phyloP scores from a whole-genome alignment of 2,888 invertebrate species.

The Acronicta alni region DNA sequence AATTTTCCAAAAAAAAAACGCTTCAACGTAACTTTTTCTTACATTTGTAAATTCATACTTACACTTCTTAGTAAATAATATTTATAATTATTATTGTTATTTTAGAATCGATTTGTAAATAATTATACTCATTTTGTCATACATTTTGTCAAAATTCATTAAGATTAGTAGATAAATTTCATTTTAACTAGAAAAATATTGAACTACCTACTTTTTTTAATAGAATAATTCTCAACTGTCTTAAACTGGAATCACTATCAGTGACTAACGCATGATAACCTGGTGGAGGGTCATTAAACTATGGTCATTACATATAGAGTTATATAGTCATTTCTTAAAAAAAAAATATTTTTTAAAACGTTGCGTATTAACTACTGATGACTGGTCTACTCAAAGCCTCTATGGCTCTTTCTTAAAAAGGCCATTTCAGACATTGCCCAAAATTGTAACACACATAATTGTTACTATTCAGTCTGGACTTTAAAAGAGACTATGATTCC shows the following conservation, averaged over 20 bases:
- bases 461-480: too few species aligned
- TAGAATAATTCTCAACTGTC: conserved; percentile 17
- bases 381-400: too few species aligned
- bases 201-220: background rate
- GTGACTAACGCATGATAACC: conserved; percentile 57
- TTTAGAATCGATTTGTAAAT: background rate
- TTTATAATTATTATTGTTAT: too few species aligned
- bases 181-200: background rate
- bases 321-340: too few species aligned
- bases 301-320: conserved; percentile 42
- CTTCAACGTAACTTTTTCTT: conserved; percentile 2
- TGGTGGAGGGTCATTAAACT: conserved; percentile 53
- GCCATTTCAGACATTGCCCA: too few species aligned
- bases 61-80: background rate
- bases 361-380: too few species aligned
- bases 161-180: conserved; percentile 4
- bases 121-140: too few species aligned
- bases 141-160: conserved; percentile 21
- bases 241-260: conserved; percentile 32
- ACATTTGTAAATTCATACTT: conserved; percentile 7
- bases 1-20: background rate
- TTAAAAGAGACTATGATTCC: too few species aligned
- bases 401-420: too few species aligned
- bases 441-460: too few species aligned
- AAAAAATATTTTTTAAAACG: too few species aligned